These are phyloP conservation scores for Sterna hirundo DNA, from an alignment of 2,113 vertebrate species.

Conservation along the genomic window DNA sequence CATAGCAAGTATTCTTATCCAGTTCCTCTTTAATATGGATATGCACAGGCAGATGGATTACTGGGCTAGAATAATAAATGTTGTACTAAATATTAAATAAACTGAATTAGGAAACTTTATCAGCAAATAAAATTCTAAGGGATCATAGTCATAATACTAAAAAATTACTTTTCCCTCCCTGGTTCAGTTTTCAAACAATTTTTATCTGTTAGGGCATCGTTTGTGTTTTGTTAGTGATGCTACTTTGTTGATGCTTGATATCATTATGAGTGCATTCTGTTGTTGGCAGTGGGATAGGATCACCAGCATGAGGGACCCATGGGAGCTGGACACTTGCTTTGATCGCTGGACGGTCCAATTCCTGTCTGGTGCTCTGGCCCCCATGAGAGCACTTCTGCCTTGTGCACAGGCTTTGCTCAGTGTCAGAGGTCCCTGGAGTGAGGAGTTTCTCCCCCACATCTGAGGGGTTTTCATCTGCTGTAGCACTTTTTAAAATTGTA, in stretches of 20 bases:
- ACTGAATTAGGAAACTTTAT: not conserved
- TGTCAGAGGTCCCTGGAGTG: not conserved
- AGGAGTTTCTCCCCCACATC: not conserved
- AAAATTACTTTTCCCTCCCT: not conserved
- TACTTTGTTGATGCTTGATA: not conserved
- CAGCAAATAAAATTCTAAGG: not conserved
- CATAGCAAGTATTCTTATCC: not conserved
- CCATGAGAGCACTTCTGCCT: not conserved
- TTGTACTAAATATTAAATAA: not conserved
- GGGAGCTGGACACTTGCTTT: not conserved
- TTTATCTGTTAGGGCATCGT: not conserved
- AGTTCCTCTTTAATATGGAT: conserved; percentile 3
- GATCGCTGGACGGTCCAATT: not conserved
- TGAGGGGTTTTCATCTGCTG: not conserved
- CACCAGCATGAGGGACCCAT: not conserved
- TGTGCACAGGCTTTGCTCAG: rapidly evolving
- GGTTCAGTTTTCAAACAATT: not conserved
- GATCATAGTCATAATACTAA: not conserved
- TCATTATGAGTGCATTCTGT: not conserved
- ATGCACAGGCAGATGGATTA: not conserved
- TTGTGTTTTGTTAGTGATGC: not conserved
- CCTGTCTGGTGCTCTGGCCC: not conserved
- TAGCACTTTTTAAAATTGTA: not conserved
- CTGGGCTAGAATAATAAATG: not conserved
- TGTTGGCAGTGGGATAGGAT: not conserved